Evolutionary conservation across 1,140 invertebrate species (phyloP).

Genomic region (Metopolophium dirhodum): DNA sequence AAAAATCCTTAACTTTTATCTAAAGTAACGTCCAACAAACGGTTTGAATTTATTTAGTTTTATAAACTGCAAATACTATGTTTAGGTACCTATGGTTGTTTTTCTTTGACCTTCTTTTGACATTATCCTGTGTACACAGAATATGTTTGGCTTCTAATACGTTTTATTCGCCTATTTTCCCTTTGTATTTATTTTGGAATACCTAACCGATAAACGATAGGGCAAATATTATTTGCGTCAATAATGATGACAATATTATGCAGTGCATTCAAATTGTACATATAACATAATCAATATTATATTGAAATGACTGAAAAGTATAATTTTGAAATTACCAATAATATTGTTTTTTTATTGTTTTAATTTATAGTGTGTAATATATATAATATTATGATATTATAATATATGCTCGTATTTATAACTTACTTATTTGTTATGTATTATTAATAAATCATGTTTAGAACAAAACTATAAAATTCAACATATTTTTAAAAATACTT

Average conservation of each 20-base stretch:
- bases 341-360: too few species aligned
- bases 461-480: too few species aligned
- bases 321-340: too few species aligned
- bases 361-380: too few species aligned
- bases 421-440: too few species aligned
- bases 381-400: too few species aligned
- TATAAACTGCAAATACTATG: background rate
- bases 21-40: background rate
- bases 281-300: background rate
- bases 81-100: background rate
- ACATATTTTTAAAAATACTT: too few species aligned
- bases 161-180: background rate
- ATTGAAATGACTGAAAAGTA: background rate
- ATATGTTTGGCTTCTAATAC: background rate
- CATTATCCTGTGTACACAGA: background rate
- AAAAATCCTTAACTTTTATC: background rate
- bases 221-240: background rate
- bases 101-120: background rate
- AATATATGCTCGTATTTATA: too few species aligned
- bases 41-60: background rate
- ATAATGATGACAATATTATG: background rate
- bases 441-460: too few species aligned
- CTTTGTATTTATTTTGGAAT: background rate
- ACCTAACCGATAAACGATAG: background rate
- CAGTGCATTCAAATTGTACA: background rate